Evolutionary conservation across 1,140 invertebrate genomes (phyloP).

Genomic region (Colletes gigas): DNA sequence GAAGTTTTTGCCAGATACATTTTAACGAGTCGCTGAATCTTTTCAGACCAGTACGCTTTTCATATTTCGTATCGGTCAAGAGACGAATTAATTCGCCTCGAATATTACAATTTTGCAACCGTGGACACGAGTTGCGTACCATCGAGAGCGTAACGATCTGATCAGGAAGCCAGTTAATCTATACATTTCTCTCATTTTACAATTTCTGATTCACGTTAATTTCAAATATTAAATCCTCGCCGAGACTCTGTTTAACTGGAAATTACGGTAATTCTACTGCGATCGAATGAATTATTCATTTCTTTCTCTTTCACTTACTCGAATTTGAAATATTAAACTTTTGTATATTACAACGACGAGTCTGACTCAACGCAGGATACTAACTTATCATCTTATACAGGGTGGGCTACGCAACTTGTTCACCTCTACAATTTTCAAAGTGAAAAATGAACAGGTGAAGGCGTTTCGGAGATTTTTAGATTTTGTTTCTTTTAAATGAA

Average conservation of each 20-base stretch:
- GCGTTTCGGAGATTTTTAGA: too few species aligned
- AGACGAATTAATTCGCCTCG: constrained; percentile 15
- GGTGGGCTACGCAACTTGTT: too few species aligned
- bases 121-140: background rate
- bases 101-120: background rate
- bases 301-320: background rate
- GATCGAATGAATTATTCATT: background rate
- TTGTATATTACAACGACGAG: too few species aligned
- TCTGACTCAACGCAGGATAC: too few species aligned
- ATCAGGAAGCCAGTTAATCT: constrained; percentile 21
- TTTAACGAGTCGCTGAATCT: background rate
- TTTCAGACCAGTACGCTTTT: background rate
- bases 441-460: too few species aligned
- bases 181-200: constrained; percentile 3
- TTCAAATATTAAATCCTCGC: constrained; percentile 29
- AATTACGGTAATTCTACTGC: background rate
- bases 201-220: constrained; percentile 8
- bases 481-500: too few species aligned
- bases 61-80: background rate
- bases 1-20: background rate
- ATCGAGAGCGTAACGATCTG: constrained; percentile 30
- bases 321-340: background rate
- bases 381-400: too few species aligned
- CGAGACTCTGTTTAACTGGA: background rate
- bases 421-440: too few species aligned